Conservation (phyloP, 2,797 vertebrate species). For the Remorina albescens region DNA sequence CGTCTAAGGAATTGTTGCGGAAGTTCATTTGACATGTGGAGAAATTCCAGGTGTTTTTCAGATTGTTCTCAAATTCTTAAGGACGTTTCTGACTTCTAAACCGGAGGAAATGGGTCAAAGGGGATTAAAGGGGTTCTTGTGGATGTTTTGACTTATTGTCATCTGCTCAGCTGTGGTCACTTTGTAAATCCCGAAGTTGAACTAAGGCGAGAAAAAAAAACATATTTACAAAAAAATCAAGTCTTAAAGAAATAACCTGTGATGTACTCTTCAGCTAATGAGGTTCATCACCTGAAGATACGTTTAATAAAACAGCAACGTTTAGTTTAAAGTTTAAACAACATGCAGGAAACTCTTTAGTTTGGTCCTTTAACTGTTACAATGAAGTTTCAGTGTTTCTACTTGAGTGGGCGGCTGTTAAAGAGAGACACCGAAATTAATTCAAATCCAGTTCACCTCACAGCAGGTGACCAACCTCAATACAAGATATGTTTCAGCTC, state of each 20-base stretch:
- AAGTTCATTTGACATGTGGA: not conserved
- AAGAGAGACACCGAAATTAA: slow-evolving; percentile 54
- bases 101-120: not conserved
- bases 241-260: not conserved
- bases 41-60: not conserved
- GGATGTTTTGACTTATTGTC: not conserved
- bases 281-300: not conserved
- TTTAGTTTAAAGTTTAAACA: not conserved
- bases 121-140: not conserved
- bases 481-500: slow-evolving; percentile 45
- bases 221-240: not conserved
- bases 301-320: not conserved
- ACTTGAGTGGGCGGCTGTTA: not conserved
- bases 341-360: not conserved
- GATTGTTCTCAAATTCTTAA: not conserved
- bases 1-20: too few relatives aligned
- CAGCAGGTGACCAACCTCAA: slow-evolving; percentile 70
- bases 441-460: slow-evolving; percentile 66
- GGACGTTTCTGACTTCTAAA: too few relatives aligned
- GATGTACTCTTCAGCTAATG: not conserved
- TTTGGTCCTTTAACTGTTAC: slow-evolving; percentile 18
- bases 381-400: slow-evolving; percentile 50
- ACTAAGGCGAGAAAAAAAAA: too few relatives aligned
- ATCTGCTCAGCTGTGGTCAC: too few relatives aligned
- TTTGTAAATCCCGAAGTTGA: too few relatives aligned